Evolutionary conservation across 2,797 vertebrate genomes (phyloP).

Genomic region (Odontamblyopus lacepedii): DNA sequence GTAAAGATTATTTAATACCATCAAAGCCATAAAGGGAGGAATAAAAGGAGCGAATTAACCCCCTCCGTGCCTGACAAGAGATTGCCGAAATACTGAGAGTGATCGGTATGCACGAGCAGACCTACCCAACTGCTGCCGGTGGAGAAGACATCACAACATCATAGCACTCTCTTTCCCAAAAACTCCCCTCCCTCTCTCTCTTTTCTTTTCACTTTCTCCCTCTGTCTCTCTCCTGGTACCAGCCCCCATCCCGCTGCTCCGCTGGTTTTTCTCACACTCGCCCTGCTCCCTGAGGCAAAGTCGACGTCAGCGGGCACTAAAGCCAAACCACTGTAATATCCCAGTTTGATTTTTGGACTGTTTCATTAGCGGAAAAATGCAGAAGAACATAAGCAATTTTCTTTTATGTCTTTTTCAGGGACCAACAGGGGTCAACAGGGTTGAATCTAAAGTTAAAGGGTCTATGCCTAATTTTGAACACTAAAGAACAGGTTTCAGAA

Average conservation of each 20-base stretch:
- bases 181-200: constrained; percentile 28
- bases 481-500: not conserved
- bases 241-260: constrained; percentile 69
- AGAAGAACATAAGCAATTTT: constrained; percentile 28
- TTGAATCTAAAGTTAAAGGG: not conserved
- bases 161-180: constrained; percentile 56
- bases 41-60: constrained; percentile 66
- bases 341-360: constrained; percentile 64
- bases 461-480: not conserved
- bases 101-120: constrained; percentile 64
- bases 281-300: constrained; percentile 64
- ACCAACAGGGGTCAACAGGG: not conserved
- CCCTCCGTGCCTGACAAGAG: constrained; percentile 25
- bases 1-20: constrained; percentile 83
- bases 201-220: constrained; percentile 39
- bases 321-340: constrained; percentile 77
- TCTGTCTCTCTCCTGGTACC: constrained; percentile 60
- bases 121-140: constrained; percentile 48
- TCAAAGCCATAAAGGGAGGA: constrained; percentile 76
- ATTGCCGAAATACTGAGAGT: constrained; percentile 22
- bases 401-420: not conserved
- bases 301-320: constrained; percentile 69
- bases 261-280: constrained; percentile 79
- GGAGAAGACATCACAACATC: constrained; percentile 66
- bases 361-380: constrained; percentile 50